phyloP scores from a whole-genome alignment of 2,888 invertebrate genomes.

The Eupithecia vulgata region DNA sequence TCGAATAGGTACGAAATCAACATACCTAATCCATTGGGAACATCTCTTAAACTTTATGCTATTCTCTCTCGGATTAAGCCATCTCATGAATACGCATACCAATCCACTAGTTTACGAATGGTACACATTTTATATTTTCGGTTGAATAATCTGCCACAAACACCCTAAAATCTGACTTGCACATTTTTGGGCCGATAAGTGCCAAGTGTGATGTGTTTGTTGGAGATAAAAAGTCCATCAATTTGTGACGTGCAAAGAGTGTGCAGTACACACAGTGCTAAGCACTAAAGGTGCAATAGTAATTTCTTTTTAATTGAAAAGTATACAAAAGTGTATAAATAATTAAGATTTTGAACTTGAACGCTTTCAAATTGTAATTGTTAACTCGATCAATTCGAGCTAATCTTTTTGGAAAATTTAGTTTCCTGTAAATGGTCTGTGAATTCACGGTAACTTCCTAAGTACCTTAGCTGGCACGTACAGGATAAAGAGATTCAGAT shows the following conservation, averaged over 20 bases:
- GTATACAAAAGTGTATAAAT: not conserved
- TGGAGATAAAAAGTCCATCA: not conserved
- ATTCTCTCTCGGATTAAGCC: conserved; percentile 28
- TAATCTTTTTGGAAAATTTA: not conserved
- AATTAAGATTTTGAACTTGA: not conserved
- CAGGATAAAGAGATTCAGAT: conserved; percentile 29
- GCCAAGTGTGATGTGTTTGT: not conserved
- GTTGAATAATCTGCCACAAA: not conserved
- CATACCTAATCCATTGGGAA: conserved; percentile 26
- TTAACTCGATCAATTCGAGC: not conserved
- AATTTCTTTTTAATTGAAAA: no score
- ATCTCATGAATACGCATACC: conserved; percentile 8
- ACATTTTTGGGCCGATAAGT: not conserved
- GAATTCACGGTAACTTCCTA: not conserved
- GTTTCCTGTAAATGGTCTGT: not conserved
- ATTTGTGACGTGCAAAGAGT: not conserved
- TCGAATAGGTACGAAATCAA: conserved; percentile 33
- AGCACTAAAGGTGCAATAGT: no score
- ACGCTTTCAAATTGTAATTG: not conserved
- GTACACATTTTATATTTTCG: not conserved
- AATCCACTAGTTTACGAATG: not conserved
- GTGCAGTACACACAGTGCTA: no score
- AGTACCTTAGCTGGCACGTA: not conserved
- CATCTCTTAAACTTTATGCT: conserved; percentile 18
- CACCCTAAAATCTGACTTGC: not conserved